Evolutionary conservation across 92 coral and sea anemone species (phyloP), one percentile per base, ranked within the genome.

Genomic region (Parazoanthus atlanticus): DNA sequence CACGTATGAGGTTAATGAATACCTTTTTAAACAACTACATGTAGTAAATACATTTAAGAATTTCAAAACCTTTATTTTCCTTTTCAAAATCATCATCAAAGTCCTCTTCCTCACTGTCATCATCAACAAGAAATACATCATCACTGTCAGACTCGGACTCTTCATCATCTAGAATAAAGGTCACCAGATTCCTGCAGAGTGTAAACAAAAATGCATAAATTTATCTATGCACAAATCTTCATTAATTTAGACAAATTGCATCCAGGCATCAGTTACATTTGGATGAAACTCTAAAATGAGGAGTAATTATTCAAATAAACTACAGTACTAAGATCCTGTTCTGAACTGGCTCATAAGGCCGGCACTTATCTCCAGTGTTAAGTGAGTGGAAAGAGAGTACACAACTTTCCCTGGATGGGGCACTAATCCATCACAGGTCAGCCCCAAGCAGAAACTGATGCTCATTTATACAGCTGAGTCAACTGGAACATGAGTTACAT

Each of bases 81-180:
- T 76, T 76, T 6, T 40, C 80, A 75, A 38, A 75, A 19, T 94
- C 95, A 17, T 91, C 91, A 7, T 94, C 92, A 29, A 76, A 85
- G 47, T 90, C 93, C 72, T 91, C 96, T 21, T 89, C 90, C 75
- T 86, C 80, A 75, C 78, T 90, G 36, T 85, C 93, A 86, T 94
- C 96, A 61, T 85, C 80, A 30, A 92, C 92, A 54, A 94, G 82
- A 72, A 94, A 92, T 12, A 86, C 91, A 23, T 90, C 89, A 25
- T 86, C 36, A 43, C 46, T 73, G 34, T 80, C 76, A 25, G 76
- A 72, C 34, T 72, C 74, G 16, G 33, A 70, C 15, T 30, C 17
- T 4, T 65, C 25, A 70, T 26, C 76, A 52, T 72, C 76, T 31
- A 13, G 8, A 33, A 33, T 72, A 29, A 72, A 33, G 38, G 30